These are phyloP conservation scores for Herminia tarsipennalis DNA, from an alignment of 2,888 invertebrate species.

Conservation along the genomic window DNA sequence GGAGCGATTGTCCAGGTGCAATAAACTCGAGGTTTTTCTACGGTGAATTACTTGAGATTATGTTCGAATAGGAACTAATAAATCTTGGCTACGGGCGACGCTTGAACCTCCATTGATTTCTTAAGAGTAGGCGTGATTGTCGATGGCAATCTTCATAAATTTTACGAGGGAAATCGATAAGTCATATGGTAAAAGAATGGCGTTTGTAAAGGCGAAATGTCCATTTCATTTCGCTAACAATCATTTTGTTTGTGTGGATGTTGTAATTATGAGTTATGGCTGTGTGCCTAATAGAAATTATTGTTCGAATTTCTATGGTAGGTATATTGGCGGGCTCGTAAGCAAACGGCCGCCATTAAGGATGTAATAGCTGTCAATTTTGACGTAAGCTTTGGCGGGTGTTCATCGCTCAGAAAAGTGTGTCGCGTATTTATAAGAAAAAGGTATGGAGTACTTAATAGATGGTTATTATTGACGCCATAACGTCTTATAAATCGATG, in stretches of 20 bases:
- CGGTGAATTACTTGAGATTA: conserved; percentile 83
- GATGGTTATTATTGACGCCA: too few relatives aligned
- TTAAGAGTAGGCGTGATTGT: conserved; percentile 74
- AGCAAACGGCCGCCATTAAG: conserved; percentile 13
- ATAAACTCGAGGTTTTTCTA: conserved; percentile 78
- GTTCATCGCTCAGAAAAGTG: too few relatives aligned
- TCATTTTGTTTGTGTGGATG: conserved; percentile 53
- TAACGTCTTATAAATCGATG: too few relatives aligned
- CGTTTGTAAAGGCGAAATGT: conserved; percentile 47
- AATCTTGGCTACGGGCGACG: conserved; percentile 68
- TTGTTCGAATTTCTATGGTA: conserved; percentile 40
- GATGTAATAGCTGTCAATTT: conserved; percentile 20
- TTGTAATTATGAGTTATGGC: conserved; percentile 59
- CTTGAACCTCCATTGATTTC: conserved; percentile 75
- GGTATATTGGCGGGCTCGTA: too few relatives aligned
- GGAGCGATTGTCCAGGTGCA: conserved; percentile 73
- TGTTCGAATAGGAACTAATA: conserved; percentile 79
- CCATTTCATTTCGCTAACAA: conserved; percentile 61
- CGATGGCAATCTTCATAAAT: conserved; percentile 79
- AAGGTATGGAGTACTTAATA: too few relatives aligned
- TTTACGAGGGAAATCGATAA: conserved; percentile 65
- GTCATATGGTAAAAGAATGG: conserved; percentile 54
- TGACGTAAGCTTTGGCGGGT: too few relatives aligned
- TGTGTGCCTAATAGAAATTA: conserved; percentile 47
- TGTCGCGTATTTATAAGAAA: too few relatives aligned